Base-by-base conservation (phyloP, 2,113 vertebrate species). In the Toxostoma redivivum region DNA sequence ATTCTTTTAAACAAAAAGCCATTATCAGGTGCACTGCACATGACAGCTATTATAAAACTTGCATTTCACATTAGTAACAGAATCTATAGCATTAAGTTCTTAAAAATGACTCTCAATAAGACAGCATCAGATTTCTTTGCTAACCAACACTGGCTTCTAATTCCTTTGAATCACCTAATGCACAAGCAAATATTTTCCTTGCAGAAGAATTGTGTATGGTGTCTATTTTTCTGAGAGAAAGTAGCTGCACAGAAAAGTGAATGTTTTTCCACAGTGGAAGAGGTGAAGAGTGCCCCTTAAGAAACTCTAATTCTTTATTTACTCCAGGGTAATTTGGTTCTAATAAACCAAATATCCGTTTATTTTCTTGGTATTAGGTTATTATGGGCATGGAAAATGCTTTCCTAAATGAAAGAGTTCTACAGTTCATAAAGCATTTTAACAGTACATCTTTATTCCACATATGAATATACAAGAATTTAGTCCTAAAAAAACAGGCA, bases 381-480 rank as follows among this genome's bases (percentile, higher is more conserved):
- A 83, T 74, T 88, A 89, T 58, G 70, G 40, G 37, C 69, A 92
- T 85, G 30, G 89, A 94, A 96, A 92, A 56, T 83, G 54, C 57
- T 67, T 88, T 67, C 54, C 56, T 86, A 92, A 96, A 93, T 85
- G 57, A 92, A 94, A 88, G 61, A 13, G 65, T 7, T 74, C 37
- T 64, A 53, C 6, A 67, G 44, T 69, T 85, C 71, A 85, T 72
- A 92, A 95, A 90, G n/a, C 28, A 81, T 56, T 88, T 92, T 62
- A 94, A 94, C 76, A 96, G 86, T 70, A 71, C 18, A 50, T 62
- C 89, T 88, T 90, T 95, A 84, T 95, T 92, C 79, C 11, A 69
- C 14, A 17, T 10, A 48, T 48, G 38, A 91, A 92, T 77, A 84
- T 28, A 58, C 54, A 66, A 83, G 15, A 78, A 61, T 91, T 62